Conservation (phyloP, 2,113 vertebrate genomes). For the Clarias magur region DNA sequence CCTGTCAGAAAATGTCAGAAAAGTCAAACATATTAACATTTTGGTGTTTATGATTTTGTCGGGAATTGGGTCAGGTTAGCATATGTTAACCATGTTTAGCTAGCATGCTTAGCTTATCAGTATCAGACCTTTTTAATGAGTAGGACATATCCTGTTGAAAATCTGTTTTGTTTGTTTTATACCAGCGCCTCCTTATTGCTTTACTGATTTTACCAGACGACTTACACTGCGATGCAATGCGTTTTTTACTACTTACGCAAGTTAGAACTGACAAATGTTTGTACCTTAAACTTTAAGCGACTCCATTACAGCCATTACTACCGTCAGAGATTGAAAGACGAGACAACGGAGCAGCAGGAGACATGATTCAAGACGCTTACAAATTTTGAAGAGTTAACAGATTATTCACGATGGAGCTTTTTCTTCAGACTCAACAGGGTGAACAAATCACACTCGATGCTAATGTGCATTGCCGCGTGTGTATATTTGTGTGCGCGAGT, state of each 20-base stretch:
- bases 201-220: not conserved
- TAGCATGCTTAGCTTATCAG: too few species aligned
- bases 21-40: not conserved
- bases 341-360: not conserved
- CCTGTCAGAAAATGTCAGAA: not conserved
- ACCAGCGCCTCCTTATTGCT: not conserved
- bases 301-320: not conserved
- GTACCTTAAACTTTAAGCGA: not conserved
- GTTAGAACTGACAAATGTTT: not conserved
- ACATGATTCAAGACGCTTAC: conserved; percentile 8
- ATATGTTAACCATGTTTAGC: not conserved
- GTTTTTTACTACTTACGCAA: not conserved
- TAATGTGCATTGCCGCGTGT: not conserved
- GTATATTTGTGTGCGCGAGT: not conserved
- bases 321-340: not conserved
- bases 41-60: not conserved
- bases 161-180: not conserved
- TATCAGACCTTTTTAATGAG: too few species aligned
- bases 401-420: not conserved
- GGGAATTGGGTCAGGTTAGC: not conserved
- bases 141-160: too few species aligned
- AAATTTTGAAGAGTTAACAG: not conserved
- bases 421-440: not conserved
- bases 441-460: not conserved
- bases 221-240: not conserved